Evolutionary conservation across 1,140 invertebrate genomes (phyloP).

Genomic region (Meteorus sp.): DNA sequence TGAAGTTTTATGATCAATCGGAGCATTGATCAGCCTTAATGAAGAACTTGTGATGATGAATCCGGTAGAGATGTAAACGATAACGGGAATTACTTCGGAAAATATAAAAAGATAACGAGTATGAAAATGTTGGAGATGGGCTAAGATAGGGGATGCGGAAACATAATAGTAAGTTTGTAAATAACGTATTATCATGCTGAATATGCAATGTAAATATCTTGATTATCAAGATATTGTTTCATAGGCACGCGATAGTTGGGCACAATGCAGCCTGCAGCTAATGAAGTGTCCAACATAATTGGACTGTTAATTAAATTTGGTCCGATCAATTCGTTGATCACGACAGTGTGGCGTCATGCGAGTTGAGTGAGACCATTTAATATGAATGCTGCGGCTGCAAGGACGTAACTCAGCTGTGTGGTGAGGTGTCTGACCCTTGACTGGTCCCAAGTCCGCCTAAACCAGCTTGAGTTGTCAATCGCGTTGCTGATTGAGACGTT

Average conservation of each 20-base stretch:
- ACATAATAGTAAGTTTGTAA: background rate
- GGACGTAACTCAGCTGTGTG: slow-evolving; percentile 57
- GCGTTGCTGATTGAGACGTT: slow-evolving; percentile 48
- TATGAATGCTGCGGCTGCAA: slow-evolving; percentile 60
- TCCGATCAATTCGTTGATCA: background rate
- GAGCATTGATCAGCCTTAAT: no score
- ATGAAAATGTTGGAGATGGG: background rate
- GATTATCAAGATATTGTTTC: slow-evolving; percentile 29
- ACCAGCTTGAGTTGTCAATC: slow-evolving; percentile 48
- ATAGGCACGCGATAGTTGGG: slow-evolving; percentile 58
- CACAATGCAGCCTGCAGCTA: slow-evolving; percentile 51
- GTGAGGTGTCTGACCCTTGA: slow-evolving; percentile 53
- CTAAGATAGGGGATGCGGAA: background rate
- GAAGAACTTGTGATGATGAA: no score
- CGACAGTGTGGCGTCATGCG: background rate
- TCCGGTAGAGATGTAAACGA: no score
- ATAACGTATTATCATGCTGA: slow-evolving; percentile 16
- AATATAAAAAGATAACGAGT: no score
- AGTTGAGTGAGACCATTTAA: no score
- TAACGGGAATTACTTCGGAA: no score
- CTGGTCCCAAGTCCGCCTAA: slow-evolving; percentile 53
- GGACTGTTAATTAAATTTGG: no score
- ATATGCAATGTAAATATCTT: slow-evolving; percentile 25
- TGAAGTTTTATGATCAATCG: no score
- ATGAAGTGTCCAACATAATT: slow-evolving; percentile 24